These are phyloP conservation scores for Oreotrochilus melanogaster DNA, from an alignment of 2,113 vertebrate genomes.

Conservation along the genomic window DNA sequence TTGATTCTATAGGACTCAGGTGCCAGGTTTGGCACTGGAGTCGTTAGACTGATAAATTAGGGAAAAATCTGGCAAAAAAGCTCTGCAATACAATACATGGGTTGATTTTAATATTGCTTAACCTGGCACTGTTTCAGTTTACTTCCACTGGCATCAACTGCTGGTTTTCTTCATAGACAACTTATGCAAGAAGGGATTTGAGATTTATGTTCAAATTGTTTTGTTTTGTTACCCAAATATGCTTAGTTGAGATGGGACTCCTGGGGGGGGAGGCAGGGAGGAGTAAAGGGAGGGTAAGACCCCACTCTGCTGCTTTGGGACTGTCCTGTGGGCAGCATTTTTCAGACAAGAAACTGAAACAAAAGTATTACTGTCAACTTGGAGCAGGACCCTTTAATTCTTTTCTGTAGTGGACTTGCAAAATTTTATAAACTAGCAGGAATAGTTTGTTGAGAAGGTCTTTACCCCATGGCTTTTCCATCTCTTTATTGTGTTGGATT, in stretches of 20 bases:
- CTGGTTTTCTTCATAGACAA: not conserved
- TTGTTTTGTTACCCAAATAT: not conserved
- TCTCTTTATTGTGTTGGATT: not conserved
- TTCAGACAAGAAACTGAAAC: not conserved
- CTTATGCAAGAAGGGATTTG: not conserved
- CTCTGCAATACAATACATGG: not conserved
- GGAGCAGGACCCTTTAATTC: not conserved
- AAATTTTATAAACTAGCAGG: not conserved
- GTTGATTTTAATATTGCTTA: not conserved
- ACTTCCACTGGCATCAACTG: not conserved
- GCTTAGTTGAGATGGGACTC: not conserved
- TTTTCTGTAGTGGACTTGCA: not conserved
- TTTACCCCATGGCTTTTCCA: not conserved
- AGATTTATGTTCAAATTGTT: not conserved
- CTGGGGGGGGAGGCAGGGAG: not conserved
- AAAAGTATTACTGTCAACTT: not conserved
- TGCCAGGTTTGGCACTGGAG: not conserved
- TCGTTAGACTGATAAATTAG: not conserved
- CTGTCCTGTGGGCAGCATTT: not conserved
- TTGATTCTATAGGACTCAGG: not conserved
- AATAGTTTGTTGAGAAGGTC: not conserved
- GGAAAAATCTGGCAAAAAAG: not conserved
- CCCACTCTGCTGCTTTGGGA: not conserved
- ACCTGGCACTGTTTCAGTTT: not conserved
- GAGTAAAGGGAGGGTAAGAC: too few relatives aligned